Base-by-base conservation (phyloP, 1,140 invertebrate genomes). In the Ostrea edulis region DNA sequence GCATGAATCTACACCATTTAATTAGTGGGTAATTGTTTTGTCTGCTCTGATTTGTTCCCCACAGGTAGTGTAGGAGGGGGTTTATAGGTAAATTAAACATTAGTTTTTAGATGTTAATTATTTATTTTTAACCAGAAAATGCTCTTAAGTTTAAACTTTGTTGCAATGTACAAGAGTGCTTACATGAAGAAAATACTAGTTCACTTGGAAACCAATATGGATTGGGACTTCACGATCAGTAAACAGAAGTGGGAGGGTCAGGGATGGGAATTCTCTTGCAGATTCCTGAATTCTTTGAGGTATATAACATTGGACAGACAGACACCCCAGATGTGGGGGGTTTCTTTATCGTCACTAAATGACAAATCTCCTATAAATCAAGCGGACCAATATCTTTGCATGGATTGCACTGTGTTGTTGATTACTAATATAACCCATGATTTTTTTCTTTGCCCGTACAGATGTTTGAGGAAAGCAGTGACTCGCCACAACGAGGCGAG, bases 381-480 rank as follows among this genome's bases (percentile, higher is more conserved):
- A 62, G 25, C 29, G 22, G 68, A 35, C 22, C 29, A 77, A 9
- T 8, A 22, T 29, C 14, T 44, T 77, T 77, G 68, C 68, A 77
- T 77, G 68, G 68, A 35, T 77, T 77, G 68, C 68, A 77, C 29
- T 77, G 22, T 77, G 68, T 77, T 77, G 68, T 77, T 25, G 12
- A 25, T 77, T 29, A 77, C 25, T 77, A 77, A 77, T 77, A 77
- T 77, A 77, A 77, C 68, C 68, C 68, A 29, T 25, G 9, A 29
- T 77, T 77, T 77, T 68, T 77, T 77, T 77, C 25, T 29, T 77
- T 77, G 68, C 68, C 68, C 68, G 29, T 35, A 35, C 68, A 77
- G 68, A 77, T 77, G 68, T 77, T 77, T 77, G 68, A 77, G 25
- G 68, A 77, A 25, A 22, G 68, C 68, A 77, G 68, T 77, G 68